Percentiles rank a stretch among this genome's conserved stretches.
These are phyloP conservation scores for Chrysomela aeneicollis DNA, from an alignment of 2,888 invertebrate genomes.

Conservation along the genomic window DNA sequence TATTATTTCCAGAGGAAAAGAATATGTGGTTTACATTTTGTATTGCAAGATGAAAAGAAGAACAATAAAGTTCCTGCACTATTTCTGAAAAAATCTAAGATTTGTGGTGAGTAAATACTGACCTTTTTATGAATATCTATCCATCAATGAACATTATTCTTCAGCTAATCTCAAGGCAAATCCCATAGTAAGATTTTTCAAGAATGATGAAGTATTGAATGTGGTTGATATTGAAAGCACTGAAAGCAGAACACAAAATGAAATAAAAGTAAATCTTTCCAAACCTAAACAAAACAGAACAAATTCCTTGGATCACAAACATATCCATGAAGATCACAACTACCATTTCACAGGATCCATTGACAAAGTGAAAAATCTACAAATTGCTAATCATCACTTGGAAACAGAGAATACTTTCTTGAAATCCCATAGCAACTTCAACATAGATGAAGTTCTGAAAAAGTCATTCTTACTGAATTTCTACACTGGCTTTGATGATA, in stretches of 20 bases:
- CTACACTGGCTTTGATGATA: conserved; percentile 6
- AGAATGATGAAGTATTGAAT: conserved; percentile 6
- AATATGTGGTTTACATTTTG: conserved; percentile 9
- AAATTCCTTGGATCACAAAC: background rate
- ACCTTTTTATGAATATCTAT: background rate
- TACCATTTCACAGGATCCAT: conserved; percentile 10
- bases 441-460: conserved; percentile 14
- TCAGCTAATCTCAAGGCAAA: background rate
- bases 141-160: background rate
- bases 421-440: conserved; percentile 10
- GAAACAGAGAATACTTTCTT: conserved; percentile 5
- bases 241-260: conserved; percentile 4
- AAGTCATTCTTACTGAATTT: conserved; percentile 13
- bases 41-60: conserved; percentile 7
- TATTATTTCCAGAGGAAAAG: background rate
- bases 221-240: conserved; percentile 9
- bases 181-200: background rate
- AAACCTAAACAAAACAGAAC: background rate
- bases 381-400: conserved; percentile 6
- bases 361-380: background rate
- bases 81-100: background rate
- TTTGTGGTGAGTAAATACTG: too few relatives aligned
- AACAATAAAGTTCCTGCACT: conserved; percentile 5
- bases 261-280: background rate
- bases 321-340: conserved; percentile 13